Conservation (phyloP, 2,113 vertebrate species). For the Willisornis vidua region DNA sequence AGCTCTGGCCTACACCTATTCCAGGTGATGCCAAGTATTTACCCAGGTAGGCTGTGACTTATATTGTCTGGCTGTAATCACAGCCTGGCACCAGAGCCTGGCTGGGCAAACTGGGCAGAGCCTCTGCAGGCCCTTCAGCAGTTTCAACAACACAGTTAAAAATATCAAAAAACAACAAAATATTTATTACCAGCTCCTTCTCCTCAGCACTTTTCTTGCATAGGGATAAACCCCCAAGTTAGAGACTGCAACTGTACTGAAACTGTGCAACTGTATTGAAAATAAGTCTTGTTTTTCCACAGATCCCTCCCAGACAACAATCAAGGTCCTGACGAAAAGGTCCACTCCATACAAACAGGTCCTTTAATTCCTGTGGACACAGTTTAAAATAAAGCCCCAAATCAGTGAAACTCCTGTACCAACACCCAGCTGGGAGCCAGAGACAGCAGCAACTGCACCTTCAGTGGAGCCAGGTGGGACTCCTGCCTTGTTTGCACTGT, state of each 20-base stretch:
- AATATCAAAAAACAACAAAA: background rate
- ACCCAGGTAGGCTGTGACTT: background rate
- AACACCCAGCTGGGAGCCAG: background rate
- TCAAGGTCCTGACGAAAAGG: background rate
- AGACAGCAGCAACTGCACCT: background rate
- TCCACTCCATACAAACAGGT: background rate
- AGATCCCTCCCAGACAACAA: background rate
- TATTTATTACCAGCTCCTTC: background rate
- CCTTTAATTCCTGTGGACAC: background rate
- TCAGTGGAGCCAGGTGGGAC: background rate
- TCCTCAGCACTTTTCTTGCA: background rate
- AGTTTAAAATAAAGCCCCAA: background rate
- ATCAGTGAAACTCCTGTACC: accelerated
- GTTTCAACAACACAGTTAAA: background rate
- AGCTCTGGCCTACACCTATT: background rate
- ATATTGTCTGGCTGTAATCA: background rate
- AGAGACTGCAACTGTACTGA: background rate
- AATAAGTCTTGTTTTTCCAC: background rate
- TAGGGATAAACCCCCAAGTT: background rate
- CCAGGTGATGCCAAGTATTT: background rate
- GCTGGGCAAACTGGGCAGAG: background rate
- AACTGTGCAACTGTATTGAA: background rate
- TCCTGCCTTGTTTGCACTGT: background rate
- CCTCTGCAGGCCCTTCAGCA: background rate
- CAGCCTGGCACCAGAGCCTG: background rate